These are phyloP conservation scores for Parotocinclus haroldoi DNA, from an alignment of 2,797 vertebrate species.

Conservation along the genomic window DNA sequence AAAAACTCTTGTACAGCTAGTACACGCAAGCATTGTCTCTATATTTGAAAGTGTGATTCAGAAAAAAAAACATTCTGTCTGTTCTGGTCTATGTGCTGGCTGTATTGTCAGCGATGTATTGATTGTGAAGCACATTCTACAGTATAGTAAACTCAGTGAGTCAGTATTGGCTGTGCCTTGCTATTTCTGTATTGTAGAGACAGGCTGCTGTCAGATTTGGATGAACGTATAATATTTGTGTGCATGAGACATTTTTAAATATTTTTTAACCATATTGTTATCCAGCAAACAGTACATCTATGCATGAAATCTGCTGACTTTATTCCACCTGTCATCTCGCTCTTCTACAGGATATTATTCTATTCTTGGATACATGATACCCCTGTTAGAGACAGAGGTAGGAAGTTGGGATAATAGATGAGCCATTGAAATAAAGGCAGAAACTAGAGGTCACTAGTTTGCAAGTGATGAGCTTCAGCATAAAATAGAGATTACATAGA, in stretches of 20 bases:
- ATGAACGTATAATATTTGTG: background rate
- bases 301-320: slow-evolving; percentile 46
- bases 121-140: background rate
- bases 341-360: slow-evolving; percentile 33
- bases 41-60: slow-evolving; percentile 16
- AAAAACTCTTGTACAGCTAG: slow-evolving; percentile 43
- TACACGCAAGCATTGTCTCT: slow-evolving; percentile 15
- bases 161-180: too few species aligned
- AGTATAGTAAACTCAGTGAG: too few species aligned
- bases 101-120: background rate
- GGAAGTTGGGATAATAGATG: slow-evolving; percentile 4
- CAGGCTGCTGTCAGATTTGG: background rate
- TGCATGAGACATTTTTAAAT: slow-evolving; percentile 12
- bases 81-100: background rate
- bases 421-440: background rate
- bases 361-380: slow-evolving; percentile 30
- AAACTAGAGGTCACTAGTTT: background rate
- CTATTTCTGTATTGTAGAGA: background rate
- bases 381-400: slow-evolving; percentile 22
- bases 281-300: slow-evolving; percentile 41
- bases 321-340: slow-evolving; percentile 28
- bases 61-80: slow-evolving; percentile 15
- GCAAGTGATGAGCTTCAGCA: background rate
- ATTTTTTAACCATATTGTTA: slow-evolving; percentile 34
- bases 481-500: background rate